Conservation (phyloP, 2,797 vertebrate genomes). For the Dicrostonyx torquatus region DNA sequence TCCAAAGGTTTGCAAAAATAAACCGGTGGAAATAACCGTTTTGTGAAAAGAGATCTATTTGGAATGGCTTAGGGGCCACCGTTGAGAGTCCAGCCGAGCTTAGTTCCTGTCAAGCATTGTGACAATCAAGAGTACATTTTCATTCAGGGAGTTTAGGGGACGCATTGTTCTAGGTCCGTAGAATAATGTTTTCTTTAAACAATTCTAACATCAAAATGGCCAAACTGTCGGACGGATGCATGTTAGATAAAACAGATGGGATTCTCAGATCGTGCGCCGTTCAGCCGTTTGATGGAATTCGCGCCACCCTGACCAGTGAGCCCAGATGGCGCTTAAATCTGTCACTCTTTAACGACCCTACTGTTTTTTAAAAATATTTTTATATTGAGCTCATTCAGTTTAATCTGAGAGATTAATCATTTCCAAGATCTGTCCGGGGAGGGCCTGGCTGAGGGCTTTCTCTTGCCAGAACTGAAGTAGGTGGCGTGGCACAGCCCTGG, state of each 20-base stretch:
- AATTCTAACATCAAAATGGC: constrained; percentile 81
- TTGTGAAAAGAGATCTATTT: constrained; percentile 34
- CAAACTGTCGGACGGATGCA: constrained; percentile 81
- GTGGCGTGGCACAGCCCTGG: neutral
- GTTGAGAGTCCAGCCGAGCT: neutral
- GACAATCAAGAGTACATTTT: constrained; percentile 63
- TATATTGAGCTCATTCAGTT: constrained; percentile 87
- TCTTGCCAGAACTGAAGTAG: constrained; percentile 45
- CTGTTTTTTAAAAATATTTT: constrained; percentile 88
- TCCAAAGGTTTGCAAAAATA: constrained; percentile 28
- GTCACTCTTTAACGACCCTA: constrained; percentile 89
- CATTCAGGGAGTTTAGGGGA: constrained; percentile 74
- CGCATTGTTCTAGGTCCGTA: constrained; percentile 73
- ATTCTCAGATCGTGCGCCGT: constrained; percentile 89
- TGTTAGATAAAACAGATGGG: constrained; percentile 89
- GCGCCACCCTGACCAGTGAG: constrained; percentile 88
- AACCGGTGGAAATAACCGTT: constrained; percentile 32
- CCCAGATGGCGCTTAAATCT: constrained; percentile 91
- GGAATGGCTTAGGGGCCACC: neutral
- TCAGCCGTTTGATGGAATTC: constrained; percentile 91
- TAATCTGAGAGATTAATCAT: constrained; percentile 88
- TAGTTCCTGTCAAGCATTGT: constrained; percentile 19
- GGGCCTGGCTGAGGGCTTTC: constrained; percentile 69
- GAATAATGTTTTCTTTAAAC: constrained; percentile 67
- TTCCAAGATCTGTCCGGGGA: constrained; percentile 85